Evolutionary conservation across 2,113 vertebrate genomes (phyloP).

Genomic region (Pachyramphus minor): DNA sequence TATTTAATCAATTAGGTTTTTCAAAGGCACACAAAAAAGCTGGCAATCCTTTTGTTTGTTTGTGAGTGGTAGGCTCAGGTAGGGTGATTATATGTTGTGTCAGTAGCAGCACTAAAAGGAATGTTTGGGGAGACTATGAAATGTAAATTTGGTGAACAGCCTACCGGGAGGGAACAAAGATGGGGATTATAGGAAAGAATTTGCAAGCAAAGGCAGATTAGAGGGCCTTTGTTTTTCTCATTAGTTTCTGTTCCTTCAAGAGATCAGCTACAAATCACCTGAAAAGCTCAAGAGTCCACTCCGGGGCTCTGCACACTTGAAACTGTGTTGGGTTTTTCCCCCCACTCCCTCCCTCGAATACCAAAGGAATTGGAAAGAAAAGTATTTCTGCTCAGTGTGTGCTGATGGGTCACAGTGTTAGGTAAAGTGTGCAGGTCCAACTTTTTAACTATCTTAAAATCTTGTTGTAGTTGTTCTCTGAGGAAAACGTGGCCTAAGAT

Average conservation of each 20-base stretch:
- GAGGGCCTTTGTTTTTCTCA: slow-evolving; percentile 47
- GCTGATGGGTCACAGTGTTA: neutral
- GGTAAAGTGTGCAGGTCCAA: too few species aligned
- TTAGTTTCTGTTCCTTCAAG: slow-evolving; percentile 51
- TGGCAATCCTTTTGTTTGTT: slow-evolving; percentile 25
- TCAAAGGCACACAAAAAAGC: neutral
- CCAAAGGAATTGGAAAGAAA: neutral
- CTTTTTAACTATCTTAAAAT: neutral
- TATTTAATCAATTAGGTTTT: slow-evolving; percentile 40
- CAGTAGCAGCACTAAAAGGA: neutral
- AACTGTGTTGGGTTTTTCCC: neutral
- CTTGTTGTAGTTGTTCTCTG: neutral
- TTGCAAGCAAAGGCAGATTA: slow-evolving; percentile 30
- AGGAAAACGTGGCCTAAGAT: neutral
- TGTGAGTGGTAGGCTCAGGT: slow-evolving; percentile 20
- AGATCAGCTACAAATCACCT: slow-evolving; percentile 24
- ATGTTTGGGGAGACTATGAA: slow-evolving; percentile 41
- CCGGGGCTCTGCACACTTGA: neutral
- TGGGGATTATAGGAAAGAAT: slow-evolving; percentile 44
- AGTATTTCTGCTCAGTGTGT: accelerated
- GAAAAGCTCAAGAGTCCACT: slow-evolving; percentile 1
- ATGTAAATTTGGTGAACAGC: slow-evolving; percentile 11
- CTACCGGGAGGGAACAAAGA: slow-evolving; percentile 4
- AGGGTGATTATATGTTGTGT: slow-evolving; percentile 15
- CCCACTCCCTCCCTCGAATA: neutral